Evolutionary conservation across 2,888 invertebrate species (phyloP).

Genomic region (Brenthis hecate): DNA sequence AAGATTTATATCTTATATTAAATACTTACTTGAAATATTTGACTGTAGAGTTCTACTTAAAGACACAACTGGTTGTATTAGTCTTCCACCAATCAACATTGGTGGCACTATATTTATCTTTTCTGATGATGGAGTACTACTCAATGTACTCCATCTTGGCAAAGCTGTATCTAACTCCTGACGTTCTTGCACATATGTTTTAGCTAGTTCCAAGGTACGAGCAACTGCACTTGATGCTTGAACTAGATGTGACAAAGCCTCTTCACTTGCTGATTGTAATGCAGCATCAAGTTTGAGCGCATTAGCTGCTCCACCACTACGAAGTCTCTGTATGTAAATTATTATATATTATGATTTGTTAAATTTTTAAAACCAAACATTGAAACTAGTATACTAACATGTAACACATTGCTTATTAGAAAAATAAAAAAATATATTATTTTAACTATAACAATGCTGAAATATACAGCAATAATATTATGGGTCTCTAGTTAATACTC

Average conservation of each 20-base stretch:
- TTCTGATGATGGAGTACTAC: constrained; percentile 58
- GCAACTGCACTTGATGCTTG: constrained; percentile 66
- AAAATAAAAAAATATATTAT: too few relatives aligned
- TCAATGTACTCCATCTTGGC: constrained; percentile 62
- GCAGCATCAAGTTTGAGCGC: constrained; percentile 60
- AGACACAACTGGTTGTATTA: constrained; percentile 71
- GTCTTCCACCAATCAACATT: constrained; percentile 65
- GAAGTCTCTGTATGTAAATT: constrained; percentile 52
- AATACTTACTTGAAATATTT: constrained; percentile 53
- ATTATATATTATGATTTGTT: too few relatives aligned
- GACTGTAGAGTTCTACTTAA: constrained; percentile 60
- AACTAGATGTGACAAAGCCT: constrained; percentile 62
- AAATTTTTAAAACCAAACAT: too few relatives aligned
- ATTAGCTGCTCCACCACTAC: constrained; percentile 58
- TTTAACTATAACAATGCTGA: too few relatives aligned
- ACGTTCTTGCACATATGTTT: constrained; percentile 55
- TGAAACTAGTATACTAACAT: too few relatives aligned
- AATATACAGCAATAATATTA: too few relatives aligned
- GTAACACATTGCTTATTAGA: too few relatives aligned
- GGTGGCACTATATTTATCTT: constrained; percentile 68
- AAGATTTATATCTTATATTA: too few relatives aligned
- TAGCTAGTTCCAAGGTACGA: constrained; percentile 58
- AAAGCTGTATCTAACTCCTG: constrained; percentile 53
- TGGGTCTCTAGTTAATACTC: too few relatives aligned
- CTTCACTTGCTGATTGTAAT: constrained; percentile 60